A percentile compares a stretch with the other conserved stretches of the same genome.
Evolutionary conservation across 2,888 invertebrate genomes (phyloP).

Genomic region (Aspidiotus destructor): DNA sequence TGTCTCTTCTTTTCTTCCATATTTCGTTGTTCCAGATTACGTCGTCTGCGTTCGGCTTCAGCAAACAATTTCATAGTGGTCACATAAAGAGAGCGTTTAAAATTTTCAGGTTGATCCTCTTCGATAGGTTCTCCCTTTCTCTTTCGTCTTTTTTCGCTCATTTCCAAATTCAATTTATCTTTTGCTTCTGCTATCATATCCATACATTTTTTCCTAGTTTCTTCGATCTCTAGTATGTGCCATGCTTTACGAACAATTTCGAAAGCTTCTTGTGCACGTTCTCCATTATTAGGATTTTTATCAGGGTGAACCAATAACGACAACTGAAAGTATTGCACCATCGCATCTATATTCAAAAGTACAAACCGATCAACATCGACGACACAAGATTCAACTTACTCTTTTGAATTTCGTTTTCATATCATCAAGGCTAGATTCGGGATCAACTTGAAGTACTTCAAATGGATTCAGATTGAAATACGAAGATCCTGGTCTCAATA

Average conservation of each 20-base stretch:
- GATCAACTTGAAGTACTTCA: constrained; percentile 84
- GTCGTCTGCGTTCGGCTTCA: constrained; percentile 84
- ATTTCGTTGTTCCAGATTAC: constrained; percentile 77
- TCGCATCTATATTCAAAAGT: too few relatives aligned
- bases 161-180: constrained; percentile 86
- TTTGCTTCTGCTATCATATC: constrained; percentile 96
- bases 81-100: constrained; percentile 91
- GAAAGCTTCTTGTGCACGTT: constrained; percentile 85
- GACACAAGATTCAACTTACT: constrained; percentile 41
- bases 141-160: constrained; percentile 87
- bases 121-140: constrained; percentile 91
- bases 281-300: constrained; percentile 93
- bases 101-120: constrained; percentile 73
- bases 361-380: not conserved
- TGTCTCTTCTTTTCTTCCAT: constrained; percentile 90
- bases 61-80: constrained; percentile 97
- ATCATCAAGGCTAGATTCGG: constrained; percentile 77
- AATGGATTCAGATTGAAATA: constrained; percentile 98
- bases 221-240: constrained; percentile 91
- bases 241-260: constrained; percentile 91
- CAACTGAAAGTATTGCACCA: constrained; percentile 46
- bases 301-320: constrained; percentile 99
- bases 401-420: constrained; percentile 93
- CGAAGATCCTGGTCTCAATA: constrained; percentile 91
- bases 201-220: constrained; percentile 83